Evolutionary conservation across 2,797 vertebrate species (phyloP).

Genomic region (Molossus alvarezi): DNA sequence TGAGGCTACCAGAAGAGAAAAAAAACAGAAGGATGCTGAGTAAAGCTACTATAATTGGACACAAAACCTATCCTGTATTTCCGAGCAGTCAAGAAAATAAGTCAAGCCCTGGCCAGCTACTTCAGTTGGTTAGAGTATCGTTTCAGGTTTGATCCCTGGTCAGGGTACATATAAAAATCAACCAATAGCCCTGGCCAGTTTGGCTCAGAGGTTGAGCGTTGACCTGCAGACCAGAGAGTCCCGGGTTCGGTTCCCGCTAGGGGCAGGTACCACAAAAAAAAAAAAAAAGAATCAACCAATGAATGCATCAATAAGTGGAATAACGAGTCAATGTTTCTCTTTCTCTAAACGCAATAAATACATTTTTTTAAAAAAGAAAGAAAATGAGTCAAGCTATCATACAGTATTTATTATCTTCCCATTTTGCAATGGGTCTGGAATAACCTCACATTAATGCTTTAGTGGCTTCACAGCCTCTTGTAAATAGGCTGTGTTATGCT

Average conservation of each 20-base stretch:
- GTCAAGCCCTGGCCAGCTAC: neutral
- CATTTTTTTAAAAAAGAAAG: neutral
- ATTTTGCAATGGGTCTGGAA: neutral
- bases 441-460: neutral
- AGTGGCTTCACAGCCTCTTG: neutral
- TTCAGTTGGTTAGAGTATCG: neutral
- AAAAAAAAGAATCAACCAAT: neutral
- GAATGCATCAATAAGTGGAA: neutral
- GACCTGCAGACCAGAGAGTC: no score
- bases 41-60: neutral
- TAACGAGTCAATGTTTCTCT: neutral
- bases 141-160: neutral
- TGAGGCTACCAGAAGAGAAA: neutral
- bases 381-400: conserved; percentile 1
- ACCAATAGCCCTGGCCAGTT: neutral
- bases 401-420: neutral
- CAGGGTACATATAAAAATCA: neutral
- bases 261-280: no score
- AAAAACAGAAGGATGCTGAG: neutral
- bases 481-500: neutral
- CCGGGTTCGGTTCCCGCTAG: no score
- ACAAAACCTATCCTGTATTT: conserved; percentile 11
- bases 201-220: no score
- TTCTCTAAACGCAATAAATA: neutral
- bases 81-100: conserved; percentile 40